phyloP scores from a whole-genome alignment of 2,113 vertebrate species.

The Opisthocomus hoazin region DNA sequence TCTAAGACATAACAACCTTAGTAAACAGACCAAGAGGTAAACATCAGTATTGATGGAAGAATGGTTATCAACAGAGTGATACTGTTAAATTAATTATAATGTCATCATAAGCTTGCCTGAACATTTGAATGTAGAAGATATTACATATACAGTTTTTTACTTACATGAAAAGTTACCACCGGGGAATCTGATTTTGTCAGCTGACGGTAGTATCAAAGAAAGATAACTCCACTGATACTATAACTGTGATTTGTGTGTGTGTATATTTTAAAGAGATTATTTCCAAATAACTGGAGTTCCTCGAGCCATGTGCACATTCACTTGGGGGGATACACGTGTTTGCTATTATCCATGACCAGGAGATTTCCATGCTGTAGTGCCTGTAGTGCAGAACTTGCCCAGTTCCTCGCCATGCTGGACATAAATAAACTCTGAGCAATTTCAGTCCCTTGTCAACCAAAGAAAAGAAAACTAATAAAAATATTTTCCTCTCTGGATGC shows the following conservation, averaged over 20 bases:
- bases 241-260: neutral
- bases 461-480: neutral
- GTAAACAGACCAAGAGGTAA: neutral
- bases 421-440: neutral
- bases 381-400: neutral
- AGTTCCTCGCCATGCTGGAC: neutral
- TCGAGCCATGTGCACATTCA: neutral
- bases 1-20: neutral
- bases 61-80: neutral
- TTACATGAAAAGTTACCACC: neutral
- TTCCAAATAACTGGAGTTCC: neutral
- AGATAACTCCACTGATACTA: neutral
- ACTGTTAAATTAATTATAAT: neutral
- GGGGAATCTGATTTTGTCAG: neutral
- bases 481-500: neutral
- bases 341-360: neutral
- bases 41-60: neutral
- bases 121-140: neutral
- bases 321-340: neutral
- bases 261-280: neutral
- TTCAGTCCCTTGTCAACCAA: neutral
- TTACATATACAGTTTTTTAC: neutral
- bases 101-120: neutral
- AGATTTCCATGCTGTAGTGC: neutral
- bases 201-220: neutral